Evolutionary conservation across 2,113 vertebrate species (phyloP).

Genomic region (Reinhardtius hippoglossoides): DNA sequence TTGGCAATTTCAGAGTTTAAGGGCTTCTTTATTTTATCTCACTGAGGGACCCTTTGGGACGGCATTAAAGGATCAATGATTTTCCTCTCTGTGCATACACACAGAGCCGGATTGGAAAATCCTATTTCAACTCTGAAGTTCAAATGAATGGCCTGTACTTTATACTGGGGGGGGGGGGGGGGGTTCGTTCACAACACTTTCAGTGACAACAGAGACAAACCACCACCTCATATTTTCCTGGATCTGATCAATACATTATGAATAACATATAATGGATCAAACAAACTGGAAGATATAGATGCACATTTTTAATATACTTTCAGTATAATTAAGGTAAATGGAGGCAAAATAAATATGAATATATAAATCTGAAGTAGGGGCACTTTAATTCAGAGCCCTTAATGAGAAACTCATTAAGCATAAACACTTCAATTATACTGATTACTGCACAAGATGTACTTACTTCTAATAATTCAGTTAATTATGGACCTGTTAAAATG

Average conservation of each 20-base stretch:
- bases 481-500: slow-evolving; percentile 31
- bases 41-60: slow-evolving; percentile 83
- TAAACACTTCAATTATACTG: slow-evolving; percentile 68
- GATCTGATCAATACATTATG: slow-evolving; percentile 66
- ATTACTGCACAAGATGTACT: slow-evolving; percentile 62
- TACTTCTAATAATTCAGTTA: slow-evolving; percentile 51
- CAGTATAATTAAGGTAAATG: slow-evolving; percentile 68
- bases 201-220: slow-evolving; percentile 12
- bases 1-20: slow-evolving; percentile 96
- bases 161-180: background rate
- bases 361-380: slow-evolving; percentile 43
- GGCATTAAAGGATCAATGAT: slow-evolving; percentile 80
- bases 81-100: slow-evolving; percentile 55
- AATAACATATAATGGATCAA: slow-evolving; percentile 59
- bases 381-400: slow-evolving; percentile 52
- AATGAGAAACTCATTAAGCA: slow-evolving; percentile 65
- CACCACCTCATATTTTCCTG: slow-evolving; percentile 43
- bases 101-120: slow-evolving; percentile 44
- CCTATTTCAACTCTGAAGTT: slow-evolving; percentile 68
- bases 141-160: slow-evolving; percentile 55
- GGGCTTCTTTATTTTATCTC: slow-evolving; percentile 91
- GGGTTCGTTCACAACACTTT: slow-evolving; percentile 24
- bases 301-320: slow-evolving; percentile 68
- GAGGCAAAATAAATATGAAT: slow-evolving; percentile 36
- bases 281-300: slow-evolving; percentile 41